Conservation (phyloP, 2,797 vertebrate genomes). For the Aselliscus stoliczkanus region DNA sequence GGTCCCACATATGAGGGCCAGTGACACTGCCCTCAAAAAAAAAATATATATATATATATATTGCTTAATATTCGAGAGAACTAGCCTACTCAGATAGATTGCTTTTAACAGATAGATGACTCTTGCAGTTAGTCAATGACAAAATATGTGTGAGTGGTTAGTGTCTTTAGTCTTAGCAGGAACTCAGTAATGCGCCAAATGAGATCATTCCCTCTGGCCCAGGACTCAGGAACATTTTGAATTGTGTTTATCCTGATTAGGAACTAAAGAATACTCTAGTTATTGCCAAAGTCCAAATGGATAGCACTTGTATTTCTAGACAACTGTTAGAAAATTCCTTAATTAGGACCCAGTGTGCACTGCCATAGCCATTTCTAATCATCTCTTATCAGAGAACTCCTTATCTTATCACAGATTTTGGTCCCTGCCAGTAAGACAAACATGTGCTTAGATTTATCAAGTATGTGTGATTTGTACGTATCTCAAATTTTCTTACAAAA, state of each 20-base stretch:
- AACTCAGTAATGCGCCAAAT: conserved; percentile 52
- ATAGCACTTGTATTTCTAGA: conserved; percentile 39
- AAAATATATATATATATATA: too few relatives aligned
- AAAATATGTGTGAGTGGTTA: conserved; percentile 58
- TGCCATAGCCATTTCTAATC: conserved; percentile 27
- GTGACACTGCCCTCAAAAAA: too few relatives aligned
- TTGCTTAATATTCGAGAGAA: conserved; percentile 46
- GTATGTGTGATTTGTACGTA: conserved; percentile 32
- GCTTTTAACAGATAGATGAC: conserved; percentile 17
- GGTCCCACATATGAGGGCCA: too few relatives aligned
- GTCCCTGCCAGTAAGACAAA: conserved; percentile 31
- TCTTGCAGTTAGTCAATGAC: conserved; percentile 48
- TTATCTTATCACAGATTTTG: conserved; percentile 44
- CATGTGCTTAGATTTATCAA: conserved; percentile 62
- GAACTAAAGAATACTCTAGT: conserved; percentile 44
- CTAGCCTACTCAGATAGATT: conserved; percentile 8
- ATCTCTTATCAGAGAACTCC: conserved; percentile 42
- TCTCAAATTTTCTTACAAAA: conserved; percentile 31
- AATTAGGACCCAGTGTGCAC: neutral
- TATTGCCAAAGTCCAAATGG: conserved; percentile 39
- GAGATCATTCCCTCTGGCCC: conserved; percentile 56
- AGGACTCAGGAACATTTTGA: conserved; percentile 50
- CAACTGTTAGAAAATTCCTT: conserved; percentile 47
- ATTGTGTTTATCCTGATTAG: conserved; percentile 35
- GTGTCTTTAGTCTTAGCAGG: conserved; percentile 33